A percentile compares a stretch with the other conserved stretches of the same genome.
Evolutionary conservation across 23 tunicate species (phyloP).

Genomic region (Styela clava): DNA sequence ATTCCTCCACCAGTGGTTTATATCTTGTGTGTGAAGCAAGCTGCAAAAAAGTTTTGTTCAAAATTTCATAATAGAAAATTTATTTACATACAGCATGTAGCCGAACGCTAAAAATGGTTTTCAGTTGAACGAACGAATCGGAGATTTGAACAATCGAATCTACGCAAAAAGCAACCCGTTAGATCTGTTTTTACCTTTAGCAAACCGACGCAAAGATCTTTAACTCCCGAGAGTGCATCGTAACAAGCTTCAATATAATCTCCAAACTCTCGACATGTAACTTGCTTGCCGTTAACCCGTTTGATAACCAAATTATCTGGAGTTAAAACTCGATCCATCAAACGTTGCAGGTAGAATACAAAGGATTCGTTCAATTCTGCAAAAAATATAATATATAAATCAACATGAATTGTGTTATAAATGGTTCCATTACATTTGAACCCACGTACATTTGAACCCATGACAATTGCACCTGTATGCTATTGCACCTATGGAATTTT

Average conservation of each 20-base stretch:
- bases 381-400: too few relatives aligned
- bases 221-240: neutral
- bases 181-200: neutral
- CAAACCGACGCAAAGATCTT: neutral
- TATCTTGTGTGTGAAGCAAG: slow-evolving; percentile 7
- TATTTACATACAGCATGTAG: too few relatives aligned
- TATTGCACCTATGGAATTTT: too few relatives aligned
- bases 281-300: neutral
- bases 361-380: slow-evolving; percentile 9
- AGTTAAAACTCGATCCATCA: neutral
- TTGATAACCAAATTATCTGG: neutral
- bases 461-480: too few relatives aligned
- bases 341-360: neutral
- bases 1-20: neutral
- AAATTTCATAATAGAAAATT: too few relatives aligned
- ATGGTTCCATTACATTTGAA: too few relatives aligned
- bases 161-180: too few relatives aligned
- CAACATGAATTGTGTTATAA: too few relatives aligned
- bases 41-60: neutral
- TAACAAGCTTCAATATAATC: slow-evolving; percentile 2
- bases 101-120: too few relatives aligned
- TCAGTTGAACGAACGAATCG: too few relatives aligned
- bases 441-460: too few relatives aligned
- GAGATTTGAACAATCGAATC: too few relatives aligned
- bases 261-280: neutral